phyloP scores from a whole-genome alignment of 2,888 invertebrate genomes.

The Platynereis dumerilii region DNA sequence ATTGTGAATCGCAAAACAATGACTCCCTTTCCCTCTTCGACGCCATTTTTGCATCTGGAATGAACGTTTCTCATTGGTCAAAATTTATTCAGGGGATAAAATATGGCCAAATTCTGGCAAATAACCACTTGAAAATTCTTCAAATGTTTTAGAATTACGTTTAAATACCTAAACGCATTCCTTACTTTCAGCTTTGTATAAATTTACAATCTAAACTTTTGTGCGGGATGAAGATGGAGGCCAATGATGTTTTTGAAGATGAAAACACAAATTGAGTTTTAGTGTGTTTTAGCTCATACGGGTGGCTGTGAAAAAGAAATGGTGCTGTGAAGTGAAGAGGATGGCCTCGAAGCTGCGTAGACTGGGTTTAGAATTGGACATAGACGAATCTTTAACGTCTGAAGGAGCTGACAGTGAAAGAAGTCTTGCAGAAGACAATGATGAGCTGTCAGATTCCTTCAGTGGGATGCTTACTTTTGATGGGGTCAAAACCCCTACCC shows the following conservation, averaged over 20 bases:
- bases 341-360: constrained; percentile 16
- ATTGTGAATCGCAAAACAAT: constrained; percentile 33
- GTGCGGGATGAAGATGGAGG: too few relatives aligned
- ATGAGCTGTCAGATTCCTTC: constrained; percentile 26
- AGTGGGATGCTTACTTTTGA: constrained; percentile 25
- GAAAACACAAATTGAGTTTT: too few relatives aligned
- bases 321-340: too few relatives aligned
- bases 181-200: too few relatives aligned
- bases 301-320: too few relatives aligned
- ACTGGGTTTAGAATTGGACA: constrained; percentile 11
- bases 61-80: constrained; percentile 11
- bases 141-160: too few relatives aligned
- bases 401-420: constrained; percentile 27
- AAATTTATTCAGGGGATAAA: neutral
- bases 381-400: constrained; percentile 17
- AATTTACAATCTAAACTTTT: too few relatives aligned
- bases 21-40: constrained; percentile 32
- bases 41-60: constrained; percentile 21
- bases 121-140: too few relatives aligned
- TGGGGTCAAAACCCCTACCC: neutral
- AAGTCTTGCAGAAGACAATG: constrained; percentile 29
- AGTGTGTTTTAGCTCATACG: too few relatives aligned
- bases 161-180: too few relatives aligned
- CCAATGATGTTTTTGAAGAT: too few relatives aligned
- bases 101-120: too few relatives aligned